Percentiles rank a stretch among this genome's conserved stretches.
These are phyloP conservation scores for Oreochromis tanganicae DNA, from an alignment of 2,113 vertebrate species.

Conservation along the genomic window DNA sequence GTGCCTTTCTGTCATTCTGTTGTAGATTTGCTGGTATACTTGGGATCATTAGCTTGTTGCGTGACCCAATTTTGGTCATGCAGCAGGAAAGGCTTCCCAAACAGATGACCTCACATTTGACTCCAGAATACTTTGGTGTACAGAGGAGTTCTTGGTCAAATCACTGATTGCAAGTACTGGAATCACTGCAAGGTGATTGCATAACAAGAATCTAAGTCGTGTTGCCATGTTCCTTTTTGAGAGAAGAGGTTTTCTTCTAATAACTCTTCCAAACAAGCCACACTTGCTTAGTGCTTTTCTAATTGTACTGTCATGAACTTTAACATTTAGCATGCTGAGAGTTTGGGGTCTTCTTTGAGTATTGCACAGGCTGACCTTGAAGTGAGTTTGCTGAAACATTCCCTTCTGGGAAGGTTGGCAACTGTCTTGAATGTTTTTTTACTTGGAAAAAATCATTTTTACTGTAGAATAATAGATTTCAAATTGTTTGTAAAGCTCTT, in stretches of 20 bases:
- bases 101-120: neutral
- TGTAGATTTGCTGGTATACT: neutral
- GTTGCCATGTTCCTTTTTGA: neutral
- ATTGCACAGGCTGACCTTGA: neutral
- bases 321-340: neutral
- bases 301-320: neutral
- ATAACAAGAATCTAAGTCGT: neutral
- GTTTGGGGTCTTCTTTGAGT: neutral
- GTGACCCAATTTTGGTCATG: neutral
- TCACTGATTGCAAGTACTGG: neutral
- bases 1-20: neutral
- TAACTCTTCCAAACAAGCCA: neutral
- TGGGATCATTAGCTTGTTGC: neutral
- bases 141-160: neutral
- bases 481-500: fast-evolving
- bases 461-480: fast-evolving
- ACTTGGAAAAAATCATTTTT: neutral
- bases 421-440: neutral
- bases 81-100: neutral
- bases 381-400: neutral
- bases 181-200: neutral
- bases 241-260: neutral
- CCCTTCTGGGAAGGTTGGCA: neutral
- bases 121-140: neutral
- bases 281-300: neutral